phyloP scores from a whole-genome alignment of 37 sponge, comb jelly and placozoan species.

The Chondrosia reniformis region DNA sequence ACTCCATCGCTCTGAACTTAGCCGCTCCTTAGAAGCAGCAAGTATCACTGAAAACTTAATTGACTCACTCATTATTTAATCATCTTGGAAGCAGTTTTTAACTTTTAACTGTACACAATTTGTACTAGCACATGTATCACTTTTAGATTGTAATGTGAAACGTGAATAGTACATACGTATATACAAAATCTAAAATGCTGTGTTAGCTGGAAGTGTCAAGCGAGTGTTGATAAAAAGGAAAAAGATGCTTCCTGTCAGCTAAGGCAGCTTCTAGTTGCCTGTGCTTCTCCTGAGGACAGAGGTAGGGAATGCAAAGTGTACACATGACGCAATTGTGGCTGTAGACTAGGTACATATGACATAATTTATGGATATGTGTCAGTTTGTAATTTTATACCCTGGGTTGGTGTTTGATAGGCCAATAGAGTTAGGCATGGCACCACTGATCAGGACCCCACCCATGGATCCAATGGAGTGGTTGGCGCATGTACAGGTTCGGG shows the following conservation, averaged over 20 bases:
- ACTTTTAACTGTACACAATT: too few species aligned
- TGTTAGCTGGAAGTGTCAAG: too few species aligned
- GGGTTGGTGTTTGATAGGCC: background rate
- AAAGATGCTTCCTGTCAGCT: background rate
- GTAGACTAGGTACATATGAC: too few species aligned
- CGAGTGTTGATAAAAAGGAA: constrained; percentile 8
- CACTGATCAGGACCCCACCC: background rate
- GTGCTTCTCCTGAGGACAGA: background rate
- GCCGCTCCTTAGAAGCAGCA: background rate
- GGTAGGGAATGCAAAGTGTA: background rate
- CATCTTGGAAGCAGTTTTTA: background rate
- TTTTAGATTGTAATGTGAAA: too few species aligned
- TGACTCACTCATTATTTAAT: background rate
- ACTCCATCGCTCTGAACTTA: background rate
- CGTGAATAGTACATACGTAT: too few species aligned
- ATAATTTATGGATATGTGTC: too few species aligned
- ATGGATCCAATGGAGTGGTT: too few species aligned
- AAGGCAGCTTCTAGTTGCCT: background rate
- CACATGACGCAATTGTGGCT: too few species aligned
- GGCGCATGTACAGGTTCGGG: background rate
- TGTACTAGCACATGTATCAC: too few species aligned
- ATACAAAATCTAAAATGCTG: too few species aligned
- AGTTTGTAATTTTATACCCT: too few species aligned
- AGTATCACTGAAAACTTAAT: constrained; percentile 8
- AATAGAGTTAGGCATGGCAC: background rate